These are phyloP conservation scores for Porites australiensis DNA, from an alignment of 64 coral and sea anemone genomes.

Conservation along the genomic window DNA sequence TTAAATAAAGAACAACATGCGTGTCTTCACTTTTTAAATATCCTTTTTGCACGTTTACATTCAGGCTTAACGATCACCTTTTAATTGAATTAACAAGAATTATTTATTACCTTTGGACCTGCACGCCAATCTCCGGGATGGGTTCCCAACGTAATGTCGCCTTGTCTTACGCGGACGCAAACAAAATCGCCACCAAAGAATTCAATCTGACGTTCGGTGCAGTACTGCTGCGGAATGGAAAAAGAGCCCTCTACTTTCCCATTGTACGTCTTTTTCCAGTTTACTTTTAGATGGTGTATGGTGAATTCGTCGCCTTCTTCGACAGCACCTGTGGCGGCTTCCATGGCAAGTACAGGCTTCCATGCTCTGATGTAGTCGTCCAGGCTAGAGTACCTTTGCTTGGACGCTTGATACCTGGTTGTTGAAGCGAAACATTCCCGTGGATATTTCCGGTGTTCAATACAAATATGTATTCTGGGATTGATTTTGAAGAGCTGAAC, in stretches of 20 bases:
- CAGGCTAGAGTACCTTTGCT: slow-evolving; percentile 37
- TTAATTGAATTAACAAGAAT: too few relatives aligned
- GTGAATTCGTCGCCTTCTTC: slow-evolving; percentile 73
- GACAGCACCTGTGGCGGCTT: slow-evolving; percentile 63
- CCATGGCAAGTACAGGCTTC: slow-evolving; percentile 75
- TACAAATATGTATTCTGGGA: slow-evolving; percentile 56
- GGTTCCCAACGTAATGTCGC: background rate
- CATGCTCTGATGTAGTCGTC: slow-evolving; percentile 53
- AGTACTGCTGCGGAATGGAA: background rate
- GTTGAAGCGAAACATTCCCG: slow-evolving; percentile 62
- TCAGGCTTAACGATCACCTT: too few relatives aligned
- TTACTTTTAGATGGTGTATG: slow-evolving; percentile 47
- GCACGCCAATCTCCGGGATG: background rate
- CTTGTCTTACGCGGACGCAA: slow-evolving; percentile 32
- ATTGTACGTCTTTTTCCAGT: slow-evolving; percentile 1
- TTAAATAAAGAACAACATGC: too few relatives aligned
- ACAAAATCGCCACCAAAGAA: slow-evolving; percentile 52
- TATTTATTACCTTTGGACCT: background rate
- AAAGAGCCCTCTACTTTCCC: slow-evolving; percentile 5
- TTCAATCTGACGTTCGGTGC: slow-evolving; percentile 27
- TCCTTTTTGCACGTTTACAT: too few relatives aligned
- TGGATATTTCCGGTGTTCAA: slow-evolving; percentile 76
- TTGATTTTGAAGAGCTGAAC: slow-evolving; percentile 74
- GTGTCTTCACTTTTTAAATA: too few relatives aligned
- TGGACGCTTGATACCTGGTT: slow-evolving; percentile 39